Evolutionary conservation across 2,113 vertebrate genomes (phyloP), one percentile per base, ranked within the genome.

Genomic region (Rynchops niger): DNA sequence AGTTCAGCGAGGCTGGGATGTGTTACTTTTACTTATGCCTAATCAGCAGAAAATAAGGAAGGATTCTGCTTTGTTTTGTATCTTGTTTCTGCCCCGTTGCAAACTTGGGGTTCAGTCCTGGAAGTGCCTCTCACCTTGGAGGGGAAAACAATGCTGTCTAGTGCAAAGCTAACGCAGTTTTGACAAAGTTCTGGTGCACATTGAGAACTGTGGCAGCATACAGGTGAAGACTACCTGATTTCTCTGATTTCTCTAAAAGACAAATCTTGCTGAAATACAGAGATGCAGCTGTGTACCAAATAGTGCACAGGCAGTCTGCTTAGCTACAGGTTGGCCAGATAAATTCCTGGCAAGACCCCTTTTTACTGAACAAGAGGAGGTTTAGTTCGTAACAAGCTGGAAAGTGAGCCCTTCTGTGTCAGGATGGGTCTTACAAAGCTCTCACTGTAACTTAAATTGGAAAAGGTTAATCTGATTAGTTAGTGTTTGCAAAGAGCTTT

Each of bases 391-490:
- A 6, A 20, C 9, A 5, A 38, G 40, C 34, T 85, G 66, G 40
- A 21, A n/a, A 34, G 38, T 7, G 29, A 80, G n/a, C 40, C 18
- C 14, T 67, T 40, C 59, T 74, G 77, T 52, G 65, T 80, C 43
- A 70, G 88, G 83, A 71, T 49, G 77, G 53, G 36, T 71, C 62
- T 90, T 82, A 56, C 70, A 74, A 26, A 89, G 86, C 83, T 58
- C 47, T 86, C 26, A 0, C 79, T 86, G 77, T 42, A 56, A 40
- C 59, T 95, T 73, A 27, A 88, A 91, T 77, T 81, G 87, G 85
- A 61, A 84, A 73, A 93, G 62, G 55, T 94, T 87, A 30, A 93
- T 94, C 86, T 82, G 86, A 82, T 97, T 50, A 94, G 74, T 62
- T 89, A 40, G 42, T 58, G 80, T 90, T 90, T 93, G 73, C 76